A percentile compares a stretch with the other conserved stretches of the same genome.
Evolutionary conservation across 2,113 vertebrate genomes (phyloP).

Genomic region (Poicephalus meyeri): DNA sequence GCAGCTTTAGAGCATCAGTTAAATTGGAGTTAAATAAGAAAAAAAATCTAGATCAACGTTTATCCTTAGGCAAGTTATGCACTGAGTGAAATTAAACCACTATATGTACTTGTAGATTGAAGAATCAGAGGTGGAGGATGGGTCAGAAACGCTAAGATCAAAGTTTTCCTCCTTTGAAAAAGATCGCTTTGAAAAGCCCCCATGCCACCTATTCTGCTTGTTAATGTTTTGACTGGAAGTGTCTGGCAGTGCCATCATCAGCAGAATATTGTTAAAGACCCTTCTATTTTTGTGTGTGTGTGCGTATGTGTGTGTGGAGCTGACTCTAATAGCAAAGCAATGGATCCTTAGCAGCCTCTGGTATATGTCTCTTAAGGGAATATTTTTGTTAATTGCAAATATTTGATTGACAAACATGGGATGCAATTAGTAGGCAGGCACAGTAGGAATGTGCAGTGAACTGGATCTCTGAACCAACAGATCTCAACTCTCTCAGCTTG

Average conservation of each 20-base stretch:
- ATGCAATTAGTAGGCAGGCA: conserved; percentile 90
- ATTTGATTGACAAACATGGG: conserved; percentile 94
- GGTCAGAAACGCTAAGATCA: conserved; percentile 81
- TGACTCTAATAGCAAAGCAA: conserved; percentile 69
- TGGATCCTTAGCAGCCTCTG: conserved; percentile 77
- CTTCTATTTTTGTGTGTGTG: conserved; percentile 27
- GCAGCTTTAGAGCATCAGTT: conserved; percentile 73
- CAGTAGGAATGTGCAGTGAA: conserved; percentile 90
- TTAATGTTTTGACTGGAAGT: conserved; percentile 82
- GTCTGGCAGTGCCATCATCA: conserved; percentile 69
- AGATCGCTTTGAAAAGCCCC: conserved; percentile 78
- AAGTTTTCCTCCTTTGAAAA: conserved; percentile 81
- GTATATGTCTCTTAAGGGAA: conserved; percentile 83
- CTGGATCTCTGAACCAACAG: conserved; percentile 88
- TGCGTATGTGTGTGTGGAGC: not conserved
- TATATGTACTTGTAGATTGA: conserved; percentile 76
- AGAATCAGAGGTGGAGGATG: conserved; percentile 79
- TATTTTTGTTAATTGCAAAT: conserved; percentile 89
- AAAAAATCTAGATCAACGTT: conserved; percentile 82
- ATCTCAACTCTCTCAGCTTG: conserved; percentile 91
- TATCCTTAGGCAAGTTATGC: conserved; percentile 83
- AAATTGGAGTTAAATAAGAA: conserved; percentile 76
- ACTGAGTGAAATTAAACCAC: conserved; percentile 79
- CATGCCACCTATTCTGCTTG: conserved; percentile 76
- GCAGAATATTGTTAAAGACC: conserved; percentile 73